Conservation (phyloP, 2,113 vertebrate genomes). For the Numida meleagris region DNA sequence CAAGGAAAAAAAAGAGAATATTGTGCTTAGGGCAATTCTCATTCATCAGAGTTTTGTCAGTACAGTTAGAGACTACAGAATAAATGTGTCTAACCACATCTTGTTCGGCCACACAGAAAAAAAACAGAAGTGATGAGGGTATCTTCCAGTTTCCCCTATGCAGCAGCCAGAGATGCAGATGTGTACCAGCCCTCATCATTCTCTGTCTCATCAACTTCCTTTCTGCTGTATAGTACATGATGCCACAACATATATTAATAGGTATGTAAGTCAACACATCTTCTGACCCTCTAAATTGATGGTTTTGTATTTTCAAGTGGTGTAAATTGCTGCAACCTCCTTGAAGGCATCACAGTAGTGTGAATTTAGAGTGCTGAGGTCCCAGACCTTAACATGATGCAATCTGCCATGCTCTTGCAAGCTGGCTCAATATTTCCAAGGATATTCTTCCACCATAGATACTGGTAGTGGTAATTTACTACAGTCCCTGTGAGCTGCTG, state of each 20-base stretch:
- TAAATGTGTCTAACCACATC: constrained; percentile 36
- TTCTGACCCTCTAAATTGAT: background rate
- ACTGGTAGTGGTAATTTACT: background rate
- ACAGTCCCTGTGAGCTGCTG: background rate
- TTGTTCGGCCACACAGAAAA: constrained; percentile 10
- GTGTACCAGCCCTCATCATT: background rate
- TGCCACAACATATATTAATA: background rate
- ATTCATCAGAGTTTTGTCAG: constrained; percentile 40
- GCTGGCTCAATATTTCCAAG: background rate
- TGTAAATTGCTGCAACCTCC: background rate
- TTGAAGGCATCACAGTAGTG: background rate
- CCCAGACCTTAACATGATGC: background rate
- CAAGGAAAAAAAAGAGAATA: constrained; percentile 34
- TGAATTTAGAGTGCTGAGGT: background rate
- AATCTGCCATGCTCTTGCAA: background rate
- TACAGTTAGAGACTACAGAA: background rate
- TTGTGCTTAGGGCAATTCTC: constrained; percentile 9
- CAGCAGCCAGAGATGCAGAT: background rate
- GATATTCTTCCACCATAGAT: background rate
- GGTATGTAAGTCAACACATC: background rate
- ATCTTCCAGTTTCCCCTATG: background rate
- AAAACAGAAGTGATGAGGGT: constrained; percentile 3
- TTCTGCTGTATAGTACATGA: background rate
- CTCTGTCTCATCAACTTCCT: background rate
- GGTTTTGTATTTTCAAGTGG: background rate